A percentile compares a stretch with the other conserved stretches of the same genome.
Evolutionary conservation across 1,140 invertebrate genomes (phyloP).

Genomic region (Drosophila sucinea): DNA sequence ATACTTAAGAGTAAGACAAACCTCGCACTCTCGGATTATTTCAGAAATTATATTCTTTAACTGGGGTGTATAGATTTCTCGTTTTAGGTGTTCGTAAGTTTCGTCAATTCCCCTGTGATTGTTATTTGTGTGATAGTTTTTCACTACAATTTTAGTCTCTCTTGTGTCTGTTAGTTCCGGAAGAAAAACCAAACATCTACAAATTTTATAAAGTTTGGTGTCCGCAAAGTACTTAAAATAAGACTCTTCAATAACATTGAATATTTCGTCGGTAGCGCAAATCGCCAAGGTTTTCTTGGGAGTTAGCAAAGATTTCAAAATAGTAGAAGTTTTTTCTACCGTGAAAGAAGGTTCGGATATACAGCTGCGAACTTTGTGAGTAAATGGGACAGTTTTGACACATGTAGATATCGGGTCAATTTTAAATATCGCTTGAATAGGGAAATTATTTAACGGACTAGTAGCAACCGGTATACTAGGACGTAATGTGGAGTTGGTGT

Average conservation of each 20-base stretch:
- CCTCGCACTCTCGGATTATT: neutral
- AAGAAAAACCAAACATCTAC: neutral
- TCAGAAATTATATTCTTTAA: slow-evolving; percentile 11
- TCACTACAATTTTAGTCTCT: neutral
- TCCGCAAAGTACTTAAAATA: neutral
- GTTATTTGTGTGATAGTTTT: slow-evolving; percentile 15
- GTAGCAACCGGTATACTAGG: neutral
- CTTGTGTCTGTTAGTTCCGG: neutral
- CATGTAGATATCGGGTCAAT: too few relatives aligned
- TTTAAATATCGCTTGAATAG: neutral
- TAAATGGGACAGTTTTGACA: neutral
- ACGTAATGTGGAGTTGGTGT: neutral
- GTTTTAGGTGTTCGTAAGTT: neutral
- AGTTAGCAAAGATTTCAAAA: neutral
- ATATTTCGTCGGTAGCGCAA: neutral
- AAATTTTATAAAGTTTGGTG: neutral
- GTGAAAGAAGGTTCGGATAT: slow-evolving; percentile 6
- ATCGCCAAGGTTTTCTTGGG: slow-evolving; percentile 2
- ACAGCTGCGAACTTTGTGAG: neutral
- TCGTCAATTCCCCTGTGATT: slow-evolving; percentile 21
- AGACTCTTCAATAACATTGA: neutral
- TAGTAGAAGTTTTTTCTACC: neutral
- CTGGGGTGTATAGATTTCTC: slow-evolving; percentile 10
- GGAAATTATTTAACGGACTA: neutral
- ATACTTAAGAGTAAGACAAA: slow-evolving; percentile 12